Base-by-base conservation (phyloP, 2,888 invertebrate species). In the Melinopterus prodromus region DNA sequence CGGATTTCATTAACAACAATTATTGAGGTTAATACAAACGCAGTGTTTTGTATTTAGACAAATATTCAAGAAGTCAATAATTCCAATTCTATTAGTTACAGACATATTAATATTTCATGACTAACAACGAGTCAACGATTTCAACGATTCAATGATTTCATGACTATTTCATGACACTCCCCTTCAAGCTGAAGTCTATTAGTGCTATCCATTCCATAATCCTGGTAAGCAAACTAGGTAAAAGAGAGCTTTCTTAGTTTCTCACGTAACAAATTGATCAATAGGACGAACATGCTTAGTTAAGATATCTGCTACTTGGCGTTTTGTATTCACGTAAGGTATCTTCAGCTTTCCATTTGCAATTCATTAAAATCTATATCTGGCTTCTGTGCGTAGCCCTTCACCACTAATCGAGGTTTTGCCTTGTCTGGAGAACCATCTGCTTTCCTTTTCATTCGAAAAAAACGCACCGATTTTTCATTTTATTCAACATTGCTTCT, bases 381-480 rank as follows among this genome's bases (percentile, higher is more conserved):
- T 16, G 26, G 16, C 5, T 15, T 36, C 76, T 76, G 76, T 36
- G 38, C 53, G 36, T n/a, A 53, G 15, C 76, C 76, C 80, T 86
- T 86, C 2, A 82, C 81, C 26, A 87, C 86, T 4, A 87, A 76
- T 79, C 86, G 80, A 6, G 85, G 85, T 76, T 87, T 87, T 76
- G 83, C 86, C 71, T 82, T 84, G 35, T 86, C 82, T 6, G 84
- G 80, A 75, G 79, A 82, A 16, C 86, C 86, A 82, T 86, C 84
- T 70, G 84, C 81, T 79, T 85, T 84, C 6, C 70, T 82, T 80
- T 87, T 87, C 6, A 85, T 35, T 76, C 80, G 81, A 78, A 81
- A 86, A 16, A 87, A 16, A 87, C 85, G 86, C 86, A 86, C 71
- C 84, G 85, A 80, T 83, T 84, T 74, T 81, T 71, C 26, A 86